Conservation (phyloP, 2,888 invertebrate genomes). For the Plagiodera versicolora region DNA sequence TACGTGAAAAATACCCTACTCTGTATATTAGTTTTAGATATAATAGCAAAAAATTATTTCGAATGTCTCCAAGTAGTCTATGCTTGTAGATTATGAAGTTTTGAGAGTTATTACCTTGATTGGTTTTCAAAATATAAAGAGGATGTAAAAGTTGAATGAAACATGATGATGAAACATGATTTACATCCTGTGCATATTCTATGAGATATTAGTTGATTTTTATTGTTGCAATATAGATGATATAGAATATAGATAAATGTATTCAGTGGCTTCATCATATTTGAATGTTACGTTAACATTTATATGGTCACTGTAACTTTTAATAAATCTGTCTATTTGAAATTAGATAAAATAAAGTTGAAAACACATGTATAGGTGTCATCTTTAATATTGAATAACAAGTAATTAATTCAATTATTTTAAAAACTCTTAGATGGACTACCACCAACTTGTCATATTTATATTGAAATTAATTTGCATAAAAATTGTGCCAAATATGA, state of each 20-base stretch:
- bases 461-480: too few relatives aligned
- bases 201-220: not conserved
- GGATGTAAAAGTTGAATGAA: constrained; percentile 5
- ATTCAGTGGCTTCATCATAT: constrained; percentile 26
- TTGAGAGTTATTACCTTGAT: constrained; percentile 6
- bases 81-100: not conserved
- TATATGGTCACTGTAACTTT: constrained; percentile 31
- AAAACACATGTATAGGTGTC: constrained; percentile 13
- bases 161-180: too few relatives aligned
- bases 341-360: constrained; percentile 19
- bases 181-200: not conserved
- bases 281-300: constrained; percentile 25
- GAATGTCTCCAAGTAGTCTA: not conserved
- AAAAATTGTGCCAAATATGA: too few relatives aligned
- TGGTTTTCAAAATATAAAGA: constrained; percentile 18
- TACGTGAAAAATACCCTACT: not conserved
- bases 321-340: constrained; percentile 13
- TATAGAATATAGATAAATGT: constrained; percentile 1
- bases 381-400: constrained; percentile 21
- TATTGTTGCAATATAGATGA: not conserved
- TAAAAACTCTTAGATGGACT: too few relatives aligned
- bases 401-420: constrained; percentile 10
- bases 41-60: not conserved
- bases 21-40: not conserved
- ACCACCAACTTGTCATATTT: too few relatives aligned